Base-by-base conservation (phyloP, 2,888 invertebrate genomes). In the Melolontha melolontha region DNA sequence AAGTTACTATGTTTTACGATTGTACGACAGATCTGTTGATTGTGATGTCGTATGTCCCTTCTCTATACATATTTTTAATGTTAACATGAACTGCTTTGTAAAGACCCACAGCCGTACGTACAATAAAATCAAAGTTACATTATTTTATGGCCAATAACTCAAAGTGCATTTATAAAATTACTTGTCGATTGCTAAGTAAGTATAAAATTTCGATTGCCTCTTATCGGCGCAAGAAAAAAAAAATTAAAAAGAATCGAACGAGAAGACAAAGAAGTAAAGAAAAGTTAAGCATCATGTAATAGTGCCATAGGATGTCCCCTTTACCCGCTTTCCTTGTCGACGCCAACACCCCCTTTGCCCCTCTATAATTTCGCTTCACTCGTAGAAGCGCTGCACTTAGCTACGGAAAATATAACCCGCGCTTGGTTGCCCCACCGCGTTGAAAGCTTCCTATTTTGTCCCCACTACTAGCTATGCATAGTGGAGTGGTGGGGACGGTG, bases 401-500 rank as follows among this genome's bases (percentile, higher is more conserved):
- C 66, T 72, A 74, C 71, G 67, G 70, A 69, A 34, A 34, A 34
- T 34, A 34, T 34, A 34, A 34, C 34, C 34, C 44, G 39, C 63
- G 47, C 40, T 51, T 29, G 50, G 67, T 22, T 51, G 27, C 51
- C 29, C 51, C 22, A n/a, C 29, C 52, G 69, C 63, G 69, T 42
- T 68, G 70, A 69, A 71, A 70, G 70, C 70, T 71, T 64, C 70
- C 64, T 10, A 27, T 17, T 14, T n/a, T 7, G n/a, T 59, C 65
- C 70, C 66, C 72, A 71, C 70, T 69, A 67, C 67, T 64, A 14
- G 40, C 44, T n/a, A 41, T 16, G 52, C 41, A 59, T 64, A 49
- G 51, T 34, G 14, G 34, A 22, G 67, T 70, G 70, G 74, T 75
- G 75, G 77, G 78, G 73, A 66, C 70, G 70, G 79, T 83, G 82